A percentile compares a stretch with the other conserved stretches of the same genome.
Evolutionary conservation across 2,113 vertebrate genomes (phyloP).

Genomic region (Edolisoma coerulescens): DNA sequence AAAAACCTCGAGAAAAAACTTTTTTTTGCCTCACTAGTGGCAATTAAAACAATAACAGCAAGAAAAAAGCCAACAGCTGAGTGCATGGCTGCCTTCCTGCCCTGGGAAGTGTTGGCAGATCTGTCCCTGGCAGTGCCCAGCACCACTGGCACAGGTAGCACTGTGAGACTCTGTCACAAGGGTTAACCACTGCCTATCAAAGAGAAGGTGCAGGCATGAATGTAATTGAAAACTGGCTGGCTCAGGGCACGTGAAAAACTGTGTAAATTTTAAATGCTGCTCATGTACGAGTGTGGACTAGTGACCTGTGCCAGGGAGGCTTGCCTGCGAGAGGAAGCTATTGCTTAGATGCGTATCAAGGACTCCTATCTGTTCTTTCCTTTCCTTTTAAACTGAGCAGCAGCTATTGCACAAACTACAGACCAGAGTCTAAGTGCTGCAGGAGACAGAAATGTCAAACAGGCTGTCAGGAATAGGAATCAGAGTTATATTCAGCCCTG

Average conservation of each 20-base stretch:
- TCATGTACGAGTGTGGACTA: background rate
- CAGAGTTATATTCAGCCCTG: background rate
- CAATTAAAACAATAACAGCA: background rate
- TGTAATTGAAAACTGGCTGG: background rate
- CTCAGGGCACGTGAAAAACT: background rate
- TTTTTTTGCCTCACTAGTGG: background rate
- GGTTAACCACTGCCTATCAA: background rate
- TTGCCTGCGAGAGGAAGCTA: background rate
- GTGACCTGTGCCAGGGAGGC: background rate
- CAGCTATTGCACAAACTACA: conserved; percentile 6
- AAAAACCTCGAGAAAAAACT: rapidly evolving
- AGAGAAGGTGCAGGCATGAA: background rate
- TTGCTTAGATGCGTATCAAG: background rate
- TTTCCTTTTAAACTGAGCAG: background rate
- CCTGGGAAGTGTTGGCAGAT: background rate
- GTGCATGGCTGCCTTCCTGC: background rate
- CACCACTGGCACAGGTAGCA: background rate
- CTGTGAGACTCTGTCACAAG: background rate
- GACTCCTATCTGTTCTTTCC: background rate
- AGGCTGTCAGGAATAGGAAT: conserved; percentile 13
- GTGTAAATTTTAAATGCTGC: background rate
- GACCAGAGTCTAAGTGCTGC: background rate
- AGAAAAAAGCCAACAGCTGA: background rate
- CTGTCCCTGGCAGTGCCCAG: background rate
- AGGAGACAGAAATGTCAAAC: conserved; percentile 32